Evolutionary conservation across 2,888 invertebrate genomes (phyloP).

Genomic region (Caenorhabditis japonica): DNA sequence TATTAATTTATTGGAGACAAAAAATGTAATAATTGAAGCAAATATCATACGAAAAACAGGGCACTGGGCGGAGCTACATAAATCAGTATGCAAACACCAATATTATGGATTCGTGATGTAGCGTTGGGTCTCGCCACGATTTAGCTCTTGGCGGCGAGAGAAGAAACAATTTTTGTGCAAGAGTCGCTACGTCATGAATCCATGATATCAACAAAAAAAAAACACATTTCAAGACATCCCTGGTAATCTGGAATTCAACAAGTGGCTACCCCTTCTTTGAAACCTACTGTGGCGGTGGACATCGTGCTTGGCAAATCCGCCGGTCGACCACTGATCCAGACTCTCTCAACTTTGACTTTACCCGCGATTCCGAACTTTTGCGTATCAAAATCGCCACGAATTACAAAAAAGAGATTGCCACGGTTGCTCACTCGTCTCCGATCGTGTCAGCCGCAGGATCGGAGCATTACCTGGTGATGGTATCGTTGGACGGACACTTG

Average conservation of each 20-base stretch:
- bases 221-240: conserved; percentile 24
- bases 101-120: no score
- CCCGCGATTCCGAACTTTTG: not conserved
- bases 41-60: no score
- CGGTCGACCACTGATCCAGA: not conserved
- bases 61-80: no score
- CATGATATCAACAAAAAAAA: no score
- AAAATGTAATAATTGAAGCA: no score
- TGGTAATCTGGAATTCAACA: conserved; percentile 33
- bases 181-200: no score
- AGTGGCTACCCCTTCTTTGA: conserved; percentile 16
- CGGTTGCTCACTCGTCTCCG: conserved; percentile 24
- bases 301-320: conserved; percentile 31
- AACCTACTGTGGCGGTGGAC: conserved; percentile 41
- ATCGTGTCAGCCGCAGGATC: conserved; percentile 27
- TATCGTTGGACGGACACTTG: conserved; percentile 33
- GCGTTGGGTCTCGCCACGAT: no score
- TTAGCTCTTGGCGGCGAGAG: no score
- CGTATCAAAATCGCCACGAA: conserved; percentile 11
- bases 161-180: no score
- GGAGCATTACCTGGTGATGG: conserved; percentile 16
- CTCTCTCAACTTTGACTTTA: conserved; percentile 29
- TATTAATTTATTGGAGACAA: no score
- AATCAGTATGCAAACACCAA: no score
- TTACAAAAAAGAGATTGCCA: not conserved